A percentile compares a stretch with the other conserved stretches of the same genome.
phyloP scores from a whole-genome alignment of 2,888 invertebrate species.

The Azorinus chamasolen region DNA sequence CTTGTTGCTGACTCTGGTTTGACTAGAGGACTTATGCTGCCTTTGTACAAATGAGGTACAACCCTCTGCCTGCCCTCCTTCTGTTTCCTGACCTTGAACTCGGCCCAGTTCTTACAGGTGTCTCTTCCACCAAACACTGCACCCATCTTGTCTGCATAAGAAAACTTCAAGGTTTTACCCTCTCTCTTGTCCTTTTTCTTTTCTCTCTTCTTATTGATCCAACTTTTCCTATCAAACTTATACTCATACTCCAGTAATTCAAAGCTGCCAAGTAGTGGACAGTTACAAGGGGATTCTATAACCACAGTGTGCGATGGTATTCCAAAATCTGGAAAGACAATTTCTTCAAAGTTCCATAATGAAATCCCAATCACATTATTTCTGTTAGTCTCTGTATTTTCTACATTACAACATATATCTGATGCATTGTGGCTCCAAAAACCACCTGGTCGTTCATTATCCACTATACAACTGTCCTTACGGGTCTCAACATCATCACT shows the following conservation, averaged over 20 bases:
- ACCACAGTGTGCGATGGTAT: conserved; percentile 2
- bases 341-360: conserved; percentile 68
- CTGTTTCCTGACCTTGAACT: conserved; percentile 71
- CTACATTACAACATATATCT: not conserved
- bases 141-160: conserved; percentile 63
- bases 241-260: conserved; percentile 36
- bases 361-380: not conserved
- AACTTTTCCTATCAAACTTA: conserved; percentile 63
- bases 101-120: conserved; percentile 77
- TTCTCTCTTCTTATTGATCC: conserved; percentile 57
- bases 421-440: not conserved
- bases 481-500: too few species aligned
- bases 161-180: conserved; percentile 66
- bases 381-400: not conserved
- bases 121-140: conserved; percentile 36
- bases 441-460: not conserved
- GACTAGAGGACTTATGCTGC: conserved; percentile 75
- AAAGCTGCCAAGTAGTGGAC: conserved; percentile 63
- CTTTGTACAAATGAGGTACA: conserved; percentile 43
- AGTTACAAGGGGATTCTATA: conserved; percentile 22
- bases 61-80: conserved; percentile 18
- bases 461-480: too few species aligned
- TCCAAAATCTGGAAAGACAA: conserved; percentile 75
- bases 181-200: conserved; percentile 27
- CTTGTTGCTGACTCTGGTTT: conserved; percentile 72